Evolutionary conservation across 2,797 vertebrate species (phyloP).

Genomic region (Alcedo atthis): DNA sequence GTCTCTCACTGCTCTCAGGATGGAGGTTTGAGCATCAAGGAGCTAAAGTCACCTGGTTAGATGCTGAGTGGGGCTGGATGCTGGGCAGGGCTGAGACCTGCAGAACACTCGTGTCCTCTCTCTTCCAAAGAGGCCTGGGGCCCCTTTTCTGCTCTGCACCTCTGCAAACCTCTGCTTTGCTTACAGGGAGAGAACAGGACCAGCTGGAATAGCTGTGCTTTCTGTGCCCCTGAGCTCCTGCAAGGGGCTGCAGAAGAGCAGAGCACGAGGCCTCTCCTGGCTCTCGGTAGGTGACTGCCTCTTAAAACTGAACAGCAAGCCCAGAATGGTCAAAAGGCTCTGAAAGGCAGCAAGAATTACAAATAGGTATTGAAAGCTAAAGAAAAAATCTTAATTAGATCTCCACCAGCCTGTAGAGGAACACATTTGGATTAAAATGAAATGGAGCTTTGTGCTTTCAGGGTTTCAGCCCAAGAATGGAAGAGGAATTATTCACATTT

Average conservation of each 20-base stretch:
- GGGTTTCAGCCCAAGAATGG: background rate
- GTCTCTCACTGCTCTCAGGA: accelerated
- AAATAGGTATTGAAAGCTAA: background rate
- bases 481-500: constrained; percentile 22
- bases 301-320: background rate
- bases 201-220: accelerated
- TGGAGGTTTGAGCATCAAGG: accelerated
- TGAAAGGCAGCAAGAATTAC: background rate
- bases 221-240: accelerated
- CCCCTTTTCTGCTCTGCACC: background rate
- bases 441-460: constrained; percentile 29
- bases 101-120: accelerated
- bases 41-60: accelerated
- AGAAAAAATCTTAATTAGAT: constrained; percentile 56
- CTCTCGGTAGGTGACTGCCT: background rate
- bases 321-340: background rate
- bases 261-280: background rate
- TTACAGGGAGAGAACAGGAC: accelerated
- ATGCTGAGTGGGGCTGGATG: background rate
- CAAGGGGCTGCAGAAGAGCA: background rate
- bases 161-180: background rate
- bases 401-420: constrained; percentile 39
- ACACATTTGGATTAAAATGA: background rate
- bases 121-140: background rate
- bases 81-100: background rate